Evolutionary conservation across 2,113 vertebrate species (phyloP), one percentile per base, ranked within the genome.

Genomic region (Sterrhoptilus dennistouni): DNA sequence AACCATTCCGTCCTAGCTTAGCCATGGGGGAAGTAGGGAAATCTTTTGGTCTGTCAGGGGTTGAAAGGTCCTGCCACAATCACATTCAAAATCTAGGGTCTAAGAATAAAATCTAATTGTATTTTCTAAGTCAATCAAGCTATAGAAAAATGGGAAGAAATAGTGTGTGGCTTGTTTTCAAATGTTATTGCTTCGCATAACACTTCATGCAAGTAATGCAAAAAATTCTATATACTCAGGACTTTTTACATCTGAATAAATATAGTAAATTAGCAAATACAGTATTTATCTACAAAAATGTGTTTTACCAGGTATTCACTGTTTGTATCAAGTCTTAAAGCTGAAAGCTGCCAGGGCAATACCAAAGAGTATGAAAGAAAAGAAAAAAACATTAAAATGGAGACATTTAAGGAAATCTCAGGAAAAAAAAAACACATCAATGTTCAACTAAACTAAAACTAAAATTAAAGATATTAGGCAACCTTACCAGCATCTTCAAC

Each of bases 221-320:
- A 89, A 93, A 70, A 45, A 74, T 44, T 59, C 61, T 79, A 79
- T 90, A 89, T 78, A 95, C 75, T 86, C 93, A 94, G 44, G 75
- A 93, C 69, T 79, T 64, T 94, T 94, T 84, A 96, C 89, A 97
- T 77, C 72, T 91, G 71, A 90, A 92, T 78, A 93, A 95, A 94
- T 94, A 77, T 12, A 64, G 69, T 70, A 92, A 89, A 89, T 87
- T 96, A 81, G 71, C 84, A 92, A 88, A 72, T 71, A 80, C 24
- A 63, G 28, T 66, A 94, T 90, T 95, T 94, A 90, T 80, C 66
- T 95, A 92, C 42, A 92, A 86, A 91, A 89, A 35, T 33, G 72
- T 95, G 92, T 63, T 85, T 94, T 79, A 81, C 75, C n/a, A 86
- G 8, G 70, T 93, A 85, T 93, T 77, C 63, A 71, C 79, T 82